A percentile compares a stretch with the other conserved stretches of the same genome.
These are phyloP conservation scores for Brachionus calyciflorus DNA, from an alignment of 1,140 invertebrate species.

Conservation along the genomic window DNA sequence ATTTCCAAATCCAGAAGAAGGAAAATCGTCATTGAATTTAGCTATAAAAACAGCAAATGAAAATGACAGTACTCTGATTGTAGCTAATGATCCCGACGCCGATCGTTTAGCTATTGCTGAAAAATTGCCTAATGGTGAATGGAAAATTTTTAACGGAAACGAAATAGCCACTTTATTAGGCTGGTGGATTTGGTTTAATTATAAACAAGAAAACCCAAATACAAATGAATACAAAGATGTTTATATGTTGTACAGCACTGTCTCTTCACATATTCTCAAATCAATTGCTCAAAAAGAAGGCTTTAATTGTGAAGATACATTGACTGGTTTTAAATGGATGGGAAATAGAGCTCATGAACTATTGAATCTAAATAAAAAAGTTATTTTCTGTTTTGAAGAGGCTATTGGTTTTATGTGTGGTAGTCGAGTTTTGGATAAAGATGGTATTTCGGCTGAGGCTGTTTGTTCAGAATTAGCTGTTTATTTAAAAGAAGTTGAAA, in stretches of 20 bases:
- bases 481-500: conserved; percentile 65
- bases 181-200: conserved; percentile 77
- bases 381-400: conserved; percentile 89
- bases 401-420: conserved; percentile 79
- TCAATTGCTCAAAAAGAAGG: conserved; percentile 78
- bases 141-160: conserved; percentile 92
- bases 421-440: conserved; percentile 81
- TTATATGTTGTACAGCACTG: conserved; percentile 86
- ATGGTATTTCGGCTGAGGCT: conserved; percentile 82
- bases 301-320: conserved; percentile 72
- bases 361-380: conserved; percentile 66
- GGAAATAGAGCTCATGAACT: conserved; percentile 81
- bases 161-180: conserved; percentile 90
- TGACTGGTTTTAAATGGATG: conserved; percentile 99
- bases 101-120: conserved; percentile 91
- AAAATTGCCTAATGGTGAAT: conserved; percentile 65
- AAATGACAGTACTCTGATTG: conserved; percentile 70
- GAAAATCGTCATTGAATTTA: conserved; percentile 64
- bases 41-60: conserved; percentile 78
- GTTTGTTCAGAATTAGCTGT: conserved; percentile 75
- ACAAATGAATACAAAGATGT: conserved; percentile 53
- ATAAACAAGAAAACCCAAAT: conserved; percentile 8
- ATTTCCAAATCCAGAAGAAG: conserved; percentile 89
- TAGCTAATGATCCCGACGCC: conserved; percentile 98
- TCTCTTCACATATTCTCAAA: conserved; percentile 91